phyloP scores from a whole-genome alignment of 2,888 invertebrate species.

The Imbricaverruca yamaguchii region DNA sequence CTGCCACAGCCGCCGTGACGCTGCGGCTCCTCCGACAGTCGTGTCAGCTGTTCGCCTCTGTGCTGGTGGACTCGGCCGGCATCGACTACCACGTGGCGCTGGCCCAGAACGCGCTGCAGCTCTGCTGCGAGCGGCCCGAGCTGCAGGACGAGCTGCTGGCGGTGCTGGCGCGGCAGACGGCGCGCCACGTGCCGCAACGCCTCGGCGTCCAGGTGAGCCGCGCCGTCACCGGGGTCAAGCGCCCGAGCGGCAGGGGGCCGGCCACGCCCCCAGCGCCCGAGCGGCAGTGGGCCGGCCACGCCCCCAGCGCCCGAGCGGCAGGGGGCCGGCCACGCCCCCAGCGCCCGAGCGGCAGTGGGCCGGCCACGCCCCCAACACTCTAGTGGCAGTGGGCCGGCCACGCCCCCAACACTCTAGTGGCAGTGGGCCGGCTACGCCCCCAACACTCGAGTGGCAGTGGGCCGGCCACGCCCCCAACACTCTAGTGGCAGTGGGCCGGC shows the following conservation, averaged over 20 bases:
- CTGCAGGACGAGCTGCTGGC: conserved; percentile 90
- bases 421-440: no score
- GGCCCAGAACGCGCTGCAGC: conserved; percentile 87
- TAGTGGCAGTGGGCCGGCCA: no score
- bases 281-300: neutral
- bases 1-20: no score
- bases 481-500: no score
- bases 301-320: no score
- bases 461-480: no score
- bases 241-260: conserved; percentile 42
- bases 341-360: no score
- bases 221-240: conserved; percentile 49
- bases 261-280: neutral
- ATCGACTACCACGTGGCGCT: conserved; percentile 96
- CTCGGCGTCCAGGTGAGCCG: conserved; percentile 68
- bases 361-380: no score
- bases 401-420: no score
- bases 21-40: conserved; percentile 53
- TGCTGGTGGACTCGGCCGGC: conserved; percentile 88
- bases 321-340: no score
- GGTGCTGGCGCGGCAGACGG: conserved; percentile 84
- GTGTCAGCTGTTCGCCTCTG: conserved; percentile 91
- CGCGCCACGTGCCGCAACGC: conserved; percentile 70
- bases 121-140: conserved; percentile 49
- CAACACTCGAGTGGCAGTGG: no score